Conservation (phyloP, 2,113 vertebrate genomes). For the Stigmatopora argus region DNA sequence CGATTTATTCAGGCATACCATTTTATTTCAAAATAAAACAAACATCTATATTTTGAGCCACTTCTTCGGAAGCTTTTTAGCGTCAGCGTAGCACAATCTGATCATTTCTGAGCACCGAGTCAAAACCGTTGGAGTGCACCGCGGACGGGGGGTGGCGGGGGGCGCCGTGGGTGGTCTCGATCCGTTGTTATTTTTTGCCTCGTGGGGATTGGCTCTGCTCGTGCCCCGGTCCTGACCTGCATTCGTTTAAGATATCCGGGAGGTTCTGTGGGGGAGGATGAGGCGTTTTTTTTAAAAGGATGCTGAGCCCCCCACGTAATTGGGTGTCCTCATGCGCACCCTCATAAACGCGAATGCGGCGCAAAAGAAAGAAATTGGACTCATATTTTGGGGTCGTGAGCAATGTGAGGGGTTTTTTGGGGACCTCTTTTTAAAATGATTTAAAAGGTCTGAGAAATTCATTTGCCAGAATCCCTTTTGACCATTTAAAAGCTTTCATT, state of each 20-base stretch:
- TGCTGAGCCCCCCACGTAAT: slow-evolving; percentile 35
- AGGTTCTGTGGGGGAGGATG: slow-evolving; percentile 37
- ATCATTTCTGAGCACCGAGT: slow-evolving; percentile 13
- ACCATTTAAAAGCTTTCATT: neutral
- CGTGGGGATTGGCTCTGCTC: slow-evolving; percentile 38
- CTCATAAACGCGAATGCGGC: too few species aligned
- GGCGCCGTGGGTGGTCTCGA: slow-evolving; percentile 25
- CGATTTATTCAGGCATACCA: neutral
- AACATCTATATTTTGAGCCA: neutral
- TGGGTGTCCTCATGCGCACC: neutral
- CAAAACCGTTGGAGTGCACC: slow-evolving; percentile 14
- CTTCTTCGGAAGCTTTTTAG: slow-evolving; percentile 1
- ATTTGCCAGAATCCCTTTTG: neutral
- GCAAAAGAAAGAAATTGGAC: too few species aligned
- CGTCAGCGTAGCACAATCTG: slow-evolving; percentile 19
- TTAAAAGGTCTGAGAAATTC: neutral
- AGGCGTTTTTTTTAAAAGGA: slow-evolving; percentile 45
- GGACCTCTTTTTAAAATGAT: too few species aligned
- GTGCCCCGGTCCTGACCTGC: slow-evolving; percentile 50
- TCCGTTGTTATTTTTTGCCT: slow-evolving; percentile 44
- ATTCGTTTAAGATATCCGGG: slow-evolving; percentile 53
- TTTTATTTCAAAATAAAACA: neutral
- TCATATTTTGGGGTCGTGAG: too few species aligned
- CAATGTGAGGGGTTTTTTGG: too few species aligned
- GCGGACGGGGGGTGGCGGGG: neutral